phyloP scores from a whole-genome alignment of 2,888 invertebrate species.

The Zygaena filipendulae region DNA sequence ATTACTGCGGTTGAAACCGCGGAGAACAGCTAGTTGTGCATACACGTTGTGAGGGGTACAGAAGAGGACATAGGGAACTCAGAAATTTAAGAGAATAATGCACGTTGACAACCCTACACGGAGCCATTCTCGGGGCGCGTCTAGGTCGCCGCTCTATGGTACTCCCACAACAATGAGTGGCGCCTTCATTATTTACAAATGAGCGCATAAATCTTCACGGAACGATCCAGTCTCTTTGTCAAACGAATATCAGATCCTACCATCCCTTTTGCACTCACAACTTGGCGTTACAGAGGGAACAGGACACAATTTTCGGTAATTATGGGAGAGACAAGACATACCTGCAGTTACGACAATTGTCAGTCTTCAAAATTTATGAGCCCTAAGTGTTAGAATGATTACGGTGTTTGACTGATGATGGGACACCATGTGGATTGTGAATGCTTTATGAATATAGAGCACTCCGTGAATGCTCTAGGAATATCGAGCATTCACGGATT shows the following conservation, averaged over 20 bases:
- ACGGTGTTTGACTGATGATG: constrained; percentile 21
- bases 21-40: no score
- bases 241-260: background rate
- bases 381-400: constrained; percentile 18
- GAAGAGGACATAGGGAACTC: no score
- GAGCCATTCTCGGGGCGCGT: constrained; percentile 28
- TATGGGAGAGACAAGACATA: constrained; percentile 16
- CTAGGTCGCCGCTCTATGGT: constrained; percentile 49
- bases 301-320: constrained; percentile 17
- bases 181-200: constrained; percentile 64
- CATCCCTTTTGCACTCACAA: constrained; percentile 17
- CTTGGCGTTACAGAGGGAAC: constrained; percentile 5
- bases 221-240: constrained; percentile 33
- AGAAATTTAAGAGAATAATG: no score
- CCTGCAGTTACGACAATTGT: constrained; percentile 23
- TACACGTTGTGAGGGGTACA: no score
- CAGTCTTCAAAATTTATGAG: constrained; percentile 35
- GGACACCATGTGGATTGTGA: background rate
- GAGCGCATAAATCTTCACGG: constrained; percentile 53
- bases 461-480: no score
- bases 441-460: constrained; percentile 1
- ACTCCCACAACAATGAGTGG: constrained; percentile 60
- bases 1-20: no score
- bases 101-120: constrained; percentile 43
- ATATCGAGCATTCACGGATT: no score